Evolutionary conservation across 2,113 vertebrate species (phyloP).

Genomic region (Procavia capensis): DNA sequence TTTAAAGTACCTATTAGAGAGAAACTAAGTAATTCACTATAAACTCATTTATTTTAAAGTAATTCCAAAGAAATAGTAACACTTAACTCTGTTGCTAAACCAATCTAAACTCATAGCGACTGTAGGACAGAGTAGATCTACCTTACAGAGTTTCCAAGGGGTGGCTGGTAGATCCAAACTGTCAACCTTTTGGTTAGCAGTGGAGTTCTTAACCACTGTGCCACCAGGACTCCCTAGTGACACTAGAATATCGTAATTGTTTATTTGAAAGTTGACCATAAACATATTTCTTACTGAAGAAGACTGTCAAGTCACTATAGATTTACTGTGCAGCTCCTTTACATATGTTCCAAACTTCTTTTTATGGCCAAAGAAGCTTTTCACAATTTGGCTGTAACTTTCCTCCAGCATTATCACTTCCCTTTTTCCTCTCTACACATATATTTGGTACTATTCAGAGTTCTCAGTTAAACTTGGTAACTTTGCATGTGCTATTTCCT

Average conservation of each 20-base stretch:
- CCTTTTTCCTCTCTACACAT: not conserved
- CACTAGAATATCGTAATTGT: not conserved
- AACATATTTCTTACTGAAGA: not conserved
- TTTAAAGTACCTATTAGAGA: constrained; percentile 32
- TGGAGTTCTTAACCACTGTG: too few relatives aligned
- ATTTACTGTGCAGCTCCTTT: not conserved
- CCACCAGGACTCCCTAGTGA: too few relatives aligned
- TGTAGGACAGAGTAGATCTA: too few relatives aligned
- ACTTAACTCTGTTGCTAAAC: not conserved
- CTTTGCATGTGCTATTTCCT: not conserved
- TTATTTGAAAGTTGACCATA: not conserved
- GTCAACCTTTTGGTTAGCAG: too few relatives aligned
- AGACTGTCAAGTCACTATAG: not conserved
- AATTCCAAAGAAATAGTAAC: not conserved
- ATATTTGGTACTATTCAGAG: not conserved
- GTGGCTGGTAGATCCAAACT: too few relatives aligned
- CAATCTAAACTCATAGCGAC: too few relatives aligned
- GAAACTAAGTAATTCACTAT: not conserved
- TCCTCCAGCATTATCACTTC: not conserved
- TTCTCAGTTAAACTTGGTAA: not conserved
- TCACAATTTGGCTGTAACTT: not conserved
- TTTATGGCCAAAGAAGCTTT: not conserved
- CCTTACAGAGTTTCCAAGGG: too few relatives aligned
- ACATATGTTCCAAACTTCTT: not conserved
- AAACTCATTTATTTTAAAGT: not conserved